Base-by-base conservation (phyloP, 2,888 invertebrate genomes). In the Lacanobia oleracea region DNA sequence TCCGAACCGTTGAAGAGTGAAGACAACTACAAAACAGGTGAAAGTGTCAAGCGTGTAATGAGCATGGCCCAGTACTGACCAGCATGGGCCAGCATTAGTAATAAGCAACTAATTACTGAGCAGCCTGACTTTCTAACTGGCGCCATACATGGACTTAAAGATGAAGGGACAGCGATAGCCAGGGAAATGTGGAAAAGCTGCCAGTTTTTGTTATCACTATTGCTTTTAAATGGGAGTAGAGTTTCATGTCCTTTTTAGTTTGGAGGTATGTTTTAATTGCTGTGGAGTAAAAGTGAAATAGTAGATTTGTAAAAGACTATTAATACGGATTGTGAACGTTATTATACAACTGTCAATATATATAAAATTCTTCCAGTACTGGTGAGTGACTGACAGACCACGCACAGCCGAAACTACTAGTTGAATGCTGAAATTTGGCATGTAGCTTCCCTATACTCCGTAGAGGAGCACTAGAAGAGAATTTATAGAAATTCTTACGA, bases 81-180 rank as follows among this genome's bases (percentile, higher is more conserved):
- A 59, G 45, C 48, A 65, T 45, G 43, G 50, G 6, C 67, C 43
- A 48, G 67, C 56, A 67, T 62, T 60, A 48, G 69, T 69, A 79
- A 68, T 68, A 69, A 68, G 66, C 18, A 40, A 33, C 54, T 80
- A 79, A 79, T 79, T 81, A 80, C 68, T 75, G 72, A 72, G 61
- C 72, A 73, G 37, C 74, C 70, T 51, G 40, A 63, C 63, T 80
- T 77, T 80, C 79, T 56, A 81, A 82, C 82, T 21, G 5, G 43
- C 23, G 33, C 72, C 53, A 40, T 68, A 27, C 53, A 80, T 57
- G 78, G 82, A n/a, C 45, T 59, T 68, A 45, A 48, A 72, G 82
- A 80, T 80, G 77, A 71, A 81, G 72, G 81, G 81, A 54, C 21
- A 40, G 67, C 53, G 82, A 82, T 81, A 72, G 12, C 6, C 6